Evolutionary conservation across 1,140 invertebrate species (phyloP).

Genomic region (Acarapis woodi): DNA sequence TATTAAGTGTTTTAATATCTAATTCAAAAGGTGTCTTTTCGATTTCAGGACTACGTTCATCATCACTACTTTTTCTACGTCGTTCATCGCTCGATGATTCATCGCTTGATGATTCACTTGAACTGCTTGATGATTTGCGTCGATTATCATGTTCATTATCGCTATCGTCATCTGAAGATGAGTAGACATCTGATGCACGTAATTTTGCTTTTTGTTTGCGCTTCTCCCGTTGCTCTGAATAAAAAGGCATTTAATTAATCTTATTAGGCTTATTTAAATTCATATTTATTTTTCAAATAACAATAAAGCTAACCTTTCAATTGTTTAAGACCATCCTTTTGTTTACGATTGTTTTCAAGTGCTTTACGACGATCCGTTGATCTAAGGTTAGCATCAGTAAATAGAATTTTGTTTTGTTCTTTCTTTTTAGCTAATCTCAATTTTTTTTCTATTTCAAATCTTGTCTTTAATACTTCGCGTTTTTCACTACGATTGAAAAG

Average conservation of each 20-base stretch:
- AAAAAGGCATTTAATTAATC: no score
- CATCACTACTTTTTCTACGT: conserved; percentile 15
- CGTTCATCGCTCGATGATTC: conserved; percentile 3
- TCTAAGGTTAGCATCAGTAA: conserved; percentile 36
- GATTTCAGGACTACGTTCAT: conserved; percentile 16
- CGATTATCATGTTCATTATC: conserved; percentile 13
- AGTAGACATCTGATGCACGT: conserved; percentile 81
- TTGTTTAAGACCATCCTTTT: conserved; percentile 56
- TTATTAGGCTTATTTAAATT: no score
- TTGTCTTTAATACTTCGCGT: conserved; percentile 64
- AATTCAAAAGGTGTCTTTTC: conserved; percentile 24
- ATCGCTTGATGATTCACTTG: conserved; percentile 1
- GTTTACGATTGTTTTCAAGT: conserved; percentile 44
- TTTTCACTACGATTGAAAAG: conserved; percentile 84
- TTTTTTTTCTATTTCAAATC: conserved; percentile 91
- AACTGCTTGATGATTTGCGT: conserved; percentile 15
- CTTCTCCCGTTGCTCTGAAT: conserved; percentile 32
- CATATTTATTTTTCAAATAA: no score
- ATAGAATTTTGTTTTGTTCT: conserved; percentile 14
- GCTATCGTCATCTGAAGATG: conserved; percentile 24
- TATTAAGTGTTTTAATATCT: conserved; percentile 49
- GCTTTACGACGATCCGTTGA: conserved; percentile 71
- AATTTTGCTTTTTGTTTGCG: conserved; percentile 31
- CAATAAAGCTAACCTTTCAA: conserved; percentile 38
- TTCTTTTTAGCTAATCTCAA: conserved; percentile 52